Evolutionary conservation across 2,888 invertebrate species (phyloP), one percentile per base, ranked within the genome.

Genomic region (Alloscopus bannaensis): DNA sequence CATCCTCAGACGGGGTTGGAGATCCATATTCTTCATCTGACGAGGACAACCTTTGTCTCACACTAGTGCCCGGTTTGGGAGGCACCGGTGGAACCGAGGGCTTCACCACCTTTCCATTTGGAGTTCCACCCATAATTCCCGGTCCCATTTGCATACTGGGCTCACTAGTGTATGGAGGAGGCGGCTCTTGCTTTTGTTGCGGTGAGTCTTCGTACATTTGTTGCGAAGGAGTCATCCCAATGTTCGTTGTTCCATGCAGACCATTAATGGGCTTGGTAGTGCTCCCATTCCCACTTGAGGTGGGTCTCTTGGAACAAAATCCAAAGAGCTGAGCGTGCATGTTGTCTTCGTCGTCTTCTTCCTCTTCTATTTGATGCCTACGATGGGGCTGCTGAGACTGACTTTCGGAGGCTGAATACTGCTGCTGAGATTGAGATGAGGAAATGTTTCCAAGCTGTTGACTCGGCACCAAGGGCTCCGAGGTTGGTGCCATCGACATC

Each of bases 1-100:
- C 70, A 42, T 78, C 78, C 29, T 79, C 78, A 0, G 81, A 79
- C 31, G 29, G 66, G 2, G 66, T 69, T 26, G 68, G 72, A 0
- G 76, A 70, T 4, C 82, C 77, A 20, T 73, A 80, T 20, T 80
- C 77, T 28, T 80, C 80, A 52, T 80, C 80, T 1, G 83, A 83
- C 2, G 80, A 83, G 16, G 83, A 79, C 13, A 83, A 36, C 31
- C 81, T 62, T 52, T 75, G 79, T 55, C 83, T 60, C 26, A 73
- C 76, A 18, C 81, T 75, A 18, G 76, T 73, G 16, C 79, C 80
- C 20, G 86, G 86, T 71, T 86, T 86, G 22, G 85, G 85, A 24
- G 85, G 75, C 26, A 47, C 60, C 13, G 75, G 75, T 24, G 75
- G 75, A 59, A 66, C 75, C 1, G 55, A 83, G 18, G 83, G 82